Conservation (phyloP, 92 coral and sea anemone species). For the Anthopleura xanthogrammica region DNA sequence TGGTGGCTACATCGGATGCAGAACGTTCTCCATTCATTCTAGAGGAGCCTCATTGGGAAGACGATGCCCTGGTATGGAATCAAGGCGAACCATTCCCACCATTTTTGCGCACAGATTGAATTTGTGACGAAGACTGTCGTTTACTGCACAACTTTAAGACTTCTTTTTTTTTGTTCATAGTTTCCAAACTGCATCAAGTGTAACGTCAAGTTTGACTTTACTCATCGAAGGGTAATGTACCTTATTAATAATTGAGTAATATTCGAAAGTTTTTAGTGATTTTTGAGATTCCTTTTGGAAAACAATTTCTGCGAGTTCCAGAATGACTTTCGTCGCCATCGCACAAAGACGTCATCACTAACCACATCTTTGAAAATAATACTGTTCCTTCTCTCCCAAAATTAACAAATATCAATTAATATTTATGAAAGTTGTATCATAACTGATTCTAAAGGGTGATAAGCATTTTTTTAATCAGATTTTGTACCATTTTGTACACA, state of each 20-base stretch:
- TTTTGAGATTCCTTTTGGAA: neutral
- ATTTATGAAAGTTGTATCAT: too few species aligned
- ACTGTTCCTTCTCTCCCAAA: neutral
- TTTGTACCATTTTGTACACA: too few species aligned
- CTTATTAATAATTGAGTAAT: neutral
- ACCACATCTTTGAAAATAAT: neutral
- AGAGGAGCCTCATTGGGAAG: constrained; percentile 96
- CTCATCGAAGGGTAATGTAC: constrained; percentile 86
- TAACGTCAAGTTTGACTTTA: constrained; percentile 85
- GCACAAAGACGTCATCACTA: neutral
- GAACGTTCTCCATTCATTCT: constrained; percentile 92
- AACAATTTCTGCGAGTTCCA: neutral
- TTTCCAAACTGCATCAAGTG: constrained; percentile 94
- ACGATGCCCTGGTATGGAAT: constrained; percentile 75
- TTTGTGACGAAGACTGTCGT: neutral
- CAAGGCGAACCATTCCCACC: neutral
- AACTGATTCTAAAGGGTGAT: too few species aligned
- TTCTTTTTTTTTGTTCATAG: constrained; percentile 46
- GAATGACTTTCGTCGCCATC: neutral
- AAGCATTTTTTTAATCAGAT: too few species aligned
- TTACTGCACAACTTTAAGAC: neutral
- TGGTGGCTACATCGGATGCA: constrained; percentile 75
- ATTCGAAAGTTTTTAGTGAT: neutral
- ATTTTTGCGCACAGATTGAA: neutral
- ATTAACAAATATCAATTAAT: too few species aligned